These are phyloP conservation scores for Keiferia lycopersicella DNA, from an alignment of 2,888 invertebrate genomes.

Conservation along the genomic window DNA sequence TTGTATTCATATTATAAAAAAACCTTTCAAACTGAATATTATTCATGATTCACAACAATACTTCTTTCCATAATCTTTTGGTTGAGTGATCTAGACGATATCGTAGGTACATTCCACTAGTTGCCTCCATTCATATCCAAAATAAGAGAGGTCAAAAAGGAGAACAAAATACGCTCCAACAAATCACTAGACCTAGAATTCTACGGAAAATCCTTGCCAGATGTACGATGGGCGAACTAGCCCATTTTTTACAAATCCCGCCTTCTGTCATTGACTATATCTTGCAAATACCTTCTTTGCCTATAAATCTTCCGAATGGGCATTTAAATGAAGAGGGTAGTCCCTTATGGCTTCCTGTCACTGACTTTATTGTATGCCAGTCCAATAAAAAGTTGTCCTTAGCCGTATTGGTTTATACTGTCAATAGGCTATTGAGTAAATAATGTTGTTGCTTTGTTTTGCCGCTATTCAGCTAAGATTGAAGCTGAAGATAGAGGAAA, in stretches of 20 bases:
- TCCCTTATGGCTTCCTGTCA: slow-evolving; percentile 45
- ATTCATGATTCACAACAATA: too few relatives aligned
- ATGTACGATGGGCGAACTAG: slow-evolving; percentile 19
- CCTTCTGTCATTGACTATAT: slow-evolving; percentile 20
- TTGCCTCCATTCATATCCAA: too few relatives aligned
- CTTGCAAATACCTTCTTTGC: slow-evolving; percentile 44
- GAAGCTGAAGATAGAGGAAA: too few relatives aligned
- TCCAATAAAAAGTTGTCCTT: slow-evolving; percentile 27
- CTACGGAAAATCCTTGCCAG: slow-evolving; percentile 17
- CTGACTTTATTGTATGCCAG: slow-evolving; percentile 46
- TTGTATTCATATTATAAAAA: too few relatives aligned
- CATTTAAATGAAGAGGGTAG: slow-evolving; percentile 63
- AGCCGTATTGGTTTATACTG: slow-evolving; percentile 10
- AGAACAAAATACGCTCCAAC: not conserved
- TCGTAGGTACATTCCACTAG: too few relatives aligned
- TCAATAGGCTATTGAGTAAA: slow-evolving; percentile 13
- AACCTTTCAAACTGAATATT: too few relatives aligned
- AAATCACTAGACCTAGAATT: slow-evolving; percentile 14
- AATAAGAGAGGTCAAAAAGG: not conserved
- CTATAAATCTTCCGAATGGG: slow-evolving; percentile 63
- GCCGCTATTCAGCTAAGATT: not conserved
- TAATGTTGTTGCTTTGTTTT: slow-evolving; percentile 19
- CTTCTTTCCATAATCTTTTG: too few relatives aligned
- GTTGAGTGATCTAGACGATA: too few relatives aligned
- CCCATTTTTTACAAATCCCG: slow-evolving; percentile 16